Percentiles rank a stretch among this genome's conserved stretches.
phyloP scores from a whole-genome alignment of 1,140 invertebrate species.

The Neodiprion lecontei region DNA sequence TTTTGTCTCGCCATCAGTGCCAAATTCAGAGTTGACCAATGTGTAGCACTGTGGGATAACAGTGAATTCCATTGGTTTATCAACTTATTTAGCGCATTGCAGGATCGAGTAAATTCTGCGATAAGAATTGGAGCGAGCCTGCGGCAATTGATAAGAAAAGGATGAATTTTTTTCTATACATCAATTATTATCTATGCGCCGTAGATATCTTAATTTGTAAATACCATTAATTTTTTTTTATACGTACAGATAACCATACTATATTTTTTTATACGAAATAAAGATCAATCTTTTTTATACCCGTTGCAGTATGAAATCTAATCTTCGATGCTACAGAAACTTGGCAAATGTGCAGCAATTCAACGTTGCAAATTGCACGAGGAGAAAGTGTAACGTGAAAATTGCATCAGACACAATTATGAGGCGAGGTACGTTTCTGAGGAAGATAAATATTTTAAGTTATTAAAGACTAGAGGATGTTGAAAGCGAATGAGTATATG shows the following conservation, averaged over 20 bases:
- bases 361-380: no score
- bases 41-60: no score
- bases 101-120: not conserved
- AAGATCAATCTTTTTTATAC: not conserved
- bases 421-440: no score
- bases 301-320: no score
- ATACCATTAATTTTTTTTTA: not conserved
- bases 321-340: no score
- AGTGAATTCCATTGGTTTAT: no score
- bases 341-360: no score
- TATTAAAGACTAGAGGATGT: no score
- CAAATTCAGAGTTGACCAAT: not conserved
- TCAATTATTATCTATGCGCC: not conserved
- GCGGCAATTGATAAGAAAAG: not conserved
- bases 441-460: no score
- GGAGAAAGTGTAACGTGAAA: no score
- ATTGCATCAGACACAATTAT: no score
- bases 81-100: not conserved
- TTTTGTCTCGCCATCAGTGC: not conserved
- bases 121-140: not conserved
- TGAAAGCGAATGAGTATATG: no score
- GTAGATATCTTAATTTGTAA: not conserved
- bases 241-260: not conserved
- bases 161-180: not conserved
- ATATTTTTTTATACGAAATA: slow-evolving; percentile 1